Evolutionary conservation across 2,797 vertebrate species (phyloP).

Genomic region (Smutsia temminckii): DNA sequence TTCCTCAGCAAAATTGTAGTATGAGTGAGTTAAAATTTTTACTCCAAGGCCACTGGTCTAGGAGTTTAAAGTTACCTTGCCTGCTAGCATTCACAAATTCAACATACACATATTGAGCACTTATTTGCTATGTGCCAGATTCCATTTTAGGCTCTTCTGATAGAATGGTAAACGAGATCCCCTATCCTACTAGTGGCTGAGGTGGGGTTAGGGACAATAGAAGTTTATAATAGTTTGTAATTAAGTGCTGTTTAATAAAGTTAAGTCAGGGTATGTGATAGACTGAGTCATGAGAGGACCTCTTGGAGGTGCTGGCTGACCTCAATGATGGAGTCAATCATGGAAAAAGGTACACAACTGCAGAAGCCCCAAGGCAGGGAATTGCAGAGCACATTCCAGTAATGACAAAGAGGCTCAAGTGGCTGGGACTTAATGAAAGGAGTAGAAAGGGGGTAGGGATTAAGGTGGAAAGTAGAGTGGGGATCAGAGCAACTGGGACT

Average conservation of each 20-base stretch:
- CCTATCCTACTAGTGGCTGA: not conserved
- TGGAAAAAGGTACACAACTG: not conserved
- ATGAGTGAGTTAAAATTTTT: constrained; percentile 30
- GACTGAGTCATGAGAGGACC: not conserved
- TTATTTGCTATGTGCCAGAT: not conserved
- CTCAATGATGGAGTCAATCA: not conserved
- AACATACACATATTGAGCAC: not conserved
- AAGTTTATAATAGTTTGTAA: constrained; percentile 28
- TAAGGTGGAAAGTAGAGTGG: too few relatives aligned
- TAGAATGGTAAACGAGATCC: not conserved
- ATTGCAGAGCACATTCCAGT: not conserved
- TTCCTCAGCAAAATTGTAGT: not conserved
- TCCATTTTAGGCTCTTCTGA: constrained; percentile 12
- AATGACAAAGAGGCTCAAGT: not conserved
- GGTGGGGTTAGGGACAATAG: not conserved
- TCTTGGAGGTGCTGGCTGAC: not conserved
- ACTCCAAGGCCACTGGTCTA: not conserved
- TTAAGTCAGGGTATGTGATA: not conserved
- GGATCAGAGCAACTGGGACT: not conserved
- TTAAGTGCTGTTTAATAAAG: not conserved
- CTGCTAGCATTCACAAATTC: constrained; percentile 6
- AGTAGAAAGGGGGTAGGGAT: not conserved
- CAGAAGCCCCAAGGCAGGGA: not conserved
- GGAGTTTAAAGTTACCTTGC: constrained; percentile 23
- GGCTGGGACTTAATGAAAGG: not conserved